Evolutionary conservation across 2,113 vertebrate species (phyloP).

Genomic region (Lamprotornis superbus): DNA sequence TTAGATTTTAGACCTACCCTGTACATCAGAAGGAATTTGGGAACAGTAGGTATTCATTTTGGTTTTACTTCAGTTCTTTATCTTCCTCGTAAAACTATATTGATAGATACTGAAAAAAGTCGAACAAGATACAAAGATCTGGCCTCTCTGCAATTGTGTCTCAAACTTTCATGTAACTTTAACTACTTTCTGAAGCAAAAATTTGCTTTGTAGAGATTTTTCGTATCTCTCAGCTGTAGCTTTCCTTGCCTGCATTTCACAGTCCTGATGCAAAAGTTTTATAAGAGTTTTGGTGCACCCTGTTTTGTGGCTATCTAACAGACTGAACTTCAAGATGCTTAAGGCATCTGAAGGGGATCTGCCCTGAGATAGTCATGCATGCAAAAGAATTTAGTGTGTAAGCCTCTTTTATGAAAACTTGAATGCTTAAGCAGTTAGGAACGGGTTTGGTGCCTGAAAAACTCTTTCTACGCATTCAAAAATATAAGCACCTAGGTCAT

Average conservation of each 20-base stretch:
- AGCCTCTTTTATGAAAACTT: background rate
- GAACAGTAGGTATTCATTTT: background rate
- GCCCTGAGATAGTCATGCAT: background rate
- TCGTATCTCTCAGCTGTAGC: background rate
- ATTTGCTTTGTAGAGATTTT: accelerated
- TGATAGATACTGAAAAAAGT: background rate
- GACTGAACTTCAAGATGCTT: background rate
- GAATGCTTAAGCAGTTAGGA: background rate
- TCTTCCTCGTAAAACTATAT: background rate
- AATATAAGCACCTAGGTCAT: background rate
- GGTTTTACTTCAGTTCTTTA: background rate
- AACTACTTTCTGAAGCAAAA: background rate
- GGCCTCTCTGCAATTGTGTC: background rate
- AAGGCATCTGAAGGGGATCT: background rate
- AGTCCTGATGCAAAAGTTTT: background rate
- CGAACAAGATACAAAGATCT: background rate
- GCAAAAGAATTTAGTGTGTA: background rate
- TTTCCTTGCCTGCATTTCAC: background rate
- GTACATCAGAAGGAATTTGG: background rate
- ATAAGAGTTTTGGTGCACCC: background rate
- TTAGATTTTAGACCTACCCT: background rate
- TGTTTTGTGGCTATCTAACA: background rate
- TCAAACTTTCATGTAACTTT: background rate
- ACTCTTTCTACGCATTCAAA: background rate
- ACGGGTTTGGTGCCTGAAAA: background rate